Conservation (phyloP, 92 coral and sea anemone species). For the Epizoanthus scotinus region DNA sequence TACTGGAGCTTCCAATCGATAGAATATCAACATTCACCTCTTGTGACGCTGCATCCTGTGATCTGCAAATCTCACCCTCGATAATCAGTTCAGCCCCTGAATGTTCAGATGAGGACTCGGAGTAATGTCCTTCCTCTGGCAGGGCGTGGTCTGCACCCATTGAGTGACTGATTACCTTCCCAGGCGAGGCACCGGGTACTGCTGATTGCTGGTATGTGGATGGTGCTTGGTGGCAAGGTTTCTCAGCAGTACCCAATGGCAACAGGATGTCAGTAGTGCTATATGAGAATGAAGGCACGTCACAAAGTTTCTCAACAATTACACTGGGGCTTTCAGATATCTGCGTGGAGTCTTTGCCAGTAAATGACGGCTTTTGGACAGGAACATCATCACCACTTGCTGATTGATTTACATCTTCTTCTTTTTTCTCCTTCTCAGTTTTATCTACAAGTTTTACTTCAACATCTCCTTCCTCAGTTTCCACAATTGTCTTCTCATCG, state of each 20-base stretch:
- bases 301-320: conserved; percentile 35
- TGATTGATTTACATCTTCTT: not conserved
- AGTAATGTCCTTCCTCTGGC: conserved; percentile 12
- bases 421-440: conserved; percentile 1
- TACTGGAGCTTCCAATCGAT: conserved; percentile 50
- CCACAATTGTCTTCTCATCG: not conserved
- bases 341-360: not conserved
- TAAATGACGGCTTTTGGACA: not conserved
- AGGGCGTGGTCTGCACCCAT: not conserved
- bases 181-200: not conserved
- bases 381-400: not conserved
- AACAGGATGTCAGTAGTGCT: conserved; percentile 12
- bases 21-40: conserved; percentile 56
- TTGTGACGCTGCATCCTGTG: conserved; percentile 11
- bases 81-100: conserved; percentile 22
- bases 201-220: not conserved
- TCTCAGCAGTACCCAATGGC: not conserved
- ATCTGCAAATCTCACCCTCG: conserved; percentile 27
- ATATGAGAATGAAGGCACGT: conserved; percentile 25
- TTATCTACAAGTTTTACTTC: not conserved
- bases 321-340: conserved; percentile 34
- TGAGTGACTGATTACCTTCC: not conserved
- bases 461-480: not conserved
- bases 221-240: not conserved
- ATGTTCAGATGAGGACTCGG: conserved; percentile 19